A percentile compares a stretch with the other conserved stretches of the same genome.
These are phyloP conservation scores for Thinocorus orbignyianus DNA, from an alignment of 2,113 vertebrate genomes.

Conservation along the genomic window DNA sequence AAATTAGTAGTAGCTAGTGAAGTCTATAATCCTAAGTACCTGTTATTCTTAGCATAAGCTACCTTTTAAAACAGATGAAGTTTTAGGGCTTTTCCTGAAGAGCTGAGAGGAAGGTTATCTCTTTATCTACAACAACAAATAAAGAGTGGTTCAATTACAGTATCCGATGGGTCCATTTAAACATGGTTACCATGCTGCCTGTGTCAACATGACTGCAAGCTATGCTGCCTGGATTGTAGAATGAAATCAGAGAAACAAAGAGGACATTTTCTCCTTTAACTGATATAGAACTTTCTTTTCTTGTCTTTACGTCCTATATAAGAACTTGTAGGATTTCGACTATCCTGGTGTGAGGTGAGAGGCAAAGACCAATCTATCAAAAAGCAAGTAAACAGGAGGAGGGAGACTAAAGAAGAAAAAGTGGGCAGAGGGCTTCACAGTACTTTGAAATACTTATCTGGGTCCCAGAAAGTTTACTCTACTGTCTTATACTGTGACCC, in stretches of 20 bases:
- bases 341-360: not conserved
- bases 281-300: not conserved
- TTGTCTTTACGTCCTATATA: not conserved
- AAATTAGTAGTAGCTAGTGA: not conserved
- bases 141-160: not conserved
- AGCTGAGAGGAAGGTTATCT: not conserved
- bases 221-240: not conserved
- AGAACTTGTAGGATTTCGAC: not conserved
- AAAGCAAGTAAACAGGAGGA: not conserved
- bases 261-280: not conserved
- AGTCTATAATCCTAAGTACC: not conserved
- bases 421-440: not conserved
- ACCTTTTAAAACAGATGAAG: not conserved
- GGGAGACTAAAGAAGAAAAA: not conserved
- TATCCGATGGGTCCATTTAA: not conserved
- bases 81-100: not conserved
- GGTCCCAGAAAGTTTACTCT: not conserved
- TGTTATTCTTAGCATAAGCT: not conserved
- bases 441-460: not conserved
- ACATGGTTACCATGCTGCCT: not conserved
- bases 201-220: not conserved
- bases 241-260: not conserved
- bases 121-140: not conserved
- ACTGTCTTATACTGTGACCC: not conserved
- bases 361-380: not conserved